Conservation (phyloP, 2,797 vertebrate species). For the Lacerta bilineata region DNA sequence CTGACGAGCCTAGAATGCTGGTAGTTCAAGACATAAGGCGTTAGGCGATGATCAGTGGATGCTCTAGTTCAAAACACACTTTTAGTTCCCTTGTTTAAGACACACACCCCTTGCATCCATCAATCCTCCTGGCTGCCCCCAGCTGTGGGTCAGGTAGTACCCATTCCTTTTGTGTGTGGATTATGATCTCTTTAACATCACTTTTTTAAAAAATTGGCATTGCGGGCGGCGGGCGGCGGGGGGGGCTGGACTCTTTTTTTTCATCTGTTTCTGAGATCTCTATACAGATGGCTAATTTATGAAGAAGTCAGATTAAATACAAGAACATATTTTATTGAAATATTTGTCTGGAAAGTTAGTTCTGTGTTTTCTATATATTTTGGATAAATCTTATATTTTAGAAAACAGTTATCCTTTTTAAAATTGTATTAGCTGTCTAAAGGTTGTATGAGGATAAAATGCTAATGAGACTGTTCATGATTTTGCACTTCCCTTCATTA, state of each 20-base stretch:
- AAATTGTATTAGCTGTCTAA: slow-evolving; percentile 13
- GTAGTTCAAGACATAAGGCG: not conserved
- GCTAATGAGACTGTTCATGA: not conserved
- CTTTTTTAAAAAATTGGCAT: not conserved
- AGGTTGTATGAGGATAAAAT: slow-evolving; percentile 4
- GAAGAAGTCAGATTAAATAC: not conserved
- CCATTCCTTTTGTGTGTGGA: too few species aligned
- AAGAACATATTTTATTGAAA: not conserved
- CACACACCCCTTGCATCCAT: not conserved
- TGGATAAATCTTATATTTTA: too few species aligned
- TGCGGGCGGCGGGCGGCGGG: too few species aligned
- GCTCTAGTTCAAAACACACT: not conserved
- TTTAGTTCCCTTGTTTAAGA: too few species aligned
- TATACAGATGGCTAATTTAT: not conserved
- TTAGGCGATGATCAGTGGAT: not conserved
- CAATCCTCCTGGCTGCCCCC: not conserved
- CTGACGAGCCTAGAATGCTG: not conserved
- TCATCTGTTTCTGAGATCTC: not conserved
- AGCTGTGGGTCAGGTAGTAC: not conserved
- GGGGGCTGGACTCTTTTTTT: not conserved
- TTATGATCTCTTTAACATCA: not conserved
- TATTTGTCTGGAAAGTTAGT: not conserved
- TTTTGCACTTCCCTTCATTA: not conserved
- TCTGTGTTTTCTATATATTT: not conserved
- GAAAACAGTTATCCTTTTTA: slow-evolving; percentile 19